Percentiles rank a stretch among this genome's conserved stretches.
phyloP scores from a whole-genome alignment of 2,113 vertebrate genomes.

The Halichoerus grypus region DNA sequence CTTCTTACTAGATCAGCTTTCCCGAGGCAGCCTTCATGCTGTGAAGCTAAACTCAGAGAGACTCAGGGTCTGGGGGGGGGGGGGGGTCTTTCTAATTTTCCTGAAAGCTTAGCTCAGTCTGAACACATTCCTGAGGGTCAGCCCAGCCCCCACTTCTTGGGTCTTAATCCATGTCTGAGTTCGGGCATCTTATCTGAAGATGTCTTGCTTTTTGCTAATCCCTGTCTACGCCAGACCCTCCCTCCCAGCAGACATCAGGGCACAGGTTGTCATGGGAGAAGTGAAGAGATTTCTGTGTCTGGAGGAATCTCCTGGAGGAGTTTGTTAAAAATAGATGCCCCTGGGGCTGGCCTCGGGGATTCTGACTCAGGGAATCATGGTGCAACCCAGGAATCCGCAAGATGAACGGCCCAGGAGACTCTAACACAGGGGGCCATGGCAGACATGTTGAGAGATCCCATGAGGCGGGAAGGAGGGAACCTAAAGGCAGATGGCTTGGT shows the following conservation, averaged over 20 bases:
- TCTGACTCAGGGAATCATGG: neutral
- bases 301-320: neutral
- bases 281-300: neutral
- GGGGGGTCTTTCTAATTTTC: slow-evolving; percentile 38
- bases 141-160: neutral
- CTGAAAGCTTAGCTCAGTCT: slow-evolving; percentile 60
- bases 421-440: neutral
- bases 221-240: neutral
- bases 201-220: slow-evolving; percentile 19
- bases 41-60: slow-evolving; percentile 23
- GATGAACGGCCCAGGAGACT: neutral
- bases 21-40: neutral
- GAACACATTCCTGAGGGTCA: slow-evolving; percentile 66
- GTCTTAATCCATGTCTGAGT: slow-evolving; percentile 60
- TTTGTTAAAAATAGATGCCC: neutral
- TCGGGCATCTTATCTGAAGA: slow-evolving; percentile 6
- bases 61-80: neutral
- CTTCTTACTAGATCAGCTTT: slow-evolving; percentile 56
- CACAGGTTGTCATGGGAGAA: neutral
- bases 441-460: neutral
- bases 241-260: neutral
- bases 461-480: neutral
- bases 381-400: neutral
- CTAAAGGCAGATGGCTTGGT: neutral
- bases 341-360: neutral